phyloP scores from a whole-genome alignment of 2,888 invertebrate genomes.

The Diabrotica balteata region DNA sequence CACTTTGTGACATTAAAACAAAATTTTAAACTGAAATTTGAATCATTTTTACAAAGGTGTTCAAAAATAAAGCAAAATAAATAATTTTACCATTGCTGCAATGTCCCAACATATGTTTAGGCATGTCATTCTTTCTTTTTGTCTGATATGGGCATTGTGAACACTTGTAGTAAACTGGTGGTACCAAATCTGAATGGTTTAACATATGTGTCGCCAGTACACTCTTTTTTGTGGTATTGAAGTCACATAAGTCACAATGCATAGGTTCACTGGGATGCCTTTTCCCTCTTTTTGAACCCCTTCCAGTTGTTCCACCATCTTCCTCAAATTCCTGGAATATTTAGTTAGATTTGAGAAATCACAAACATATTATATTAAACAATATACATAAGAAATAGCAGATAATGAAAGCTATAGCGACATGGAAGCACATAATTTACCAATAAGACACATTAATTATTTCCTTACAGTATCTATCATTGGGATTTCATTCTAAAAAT shows the following conservation, averaged over 20 bases:
- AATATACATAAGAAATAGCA: too few relatives aligned
- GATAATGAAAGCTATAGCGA: too few relatives aligned
- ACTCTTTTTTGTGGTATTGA: conserved; percentile 20
- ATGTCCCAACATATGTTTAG: conserved; percentile 45
- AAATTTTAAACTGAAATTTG: not conserved
- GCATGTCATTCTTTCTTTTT: conserved; percentile 45
- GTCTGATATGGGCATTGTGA: conserved; percentile 44
- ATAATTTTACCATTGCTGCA: conserved; percentile 35
- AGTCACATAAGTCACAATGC: conserved; percentile 16
- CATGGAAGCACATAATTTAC: too few relatives aligned
- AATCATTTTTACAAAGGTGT: not conserved
- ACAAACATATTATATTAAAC: too few relatives aligned
- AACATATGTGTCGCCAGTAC: conserved; percentile 24
- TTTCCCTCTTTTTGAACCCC: conserved; percentile 11
- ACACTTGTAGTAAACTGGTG: conserved; percentile 39
- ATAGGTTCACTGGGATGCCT: conserved; percentile 14
- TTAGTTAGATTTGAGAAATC: too few relatives aligned
- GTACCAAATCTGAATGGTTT: conserved; percentile 23
- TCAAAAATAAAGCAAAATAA: not conserved
- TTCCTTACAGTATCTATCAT: too few relatives aligned
- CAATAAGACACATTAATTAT: too few relatives aligned
- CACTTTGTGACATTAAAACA: not conserved
- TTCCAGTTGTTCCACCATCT: too few relatives aligned
- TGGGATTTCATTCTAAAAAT: too few relatives aligned
- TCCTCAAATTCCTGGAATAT: too few relatives aligned